These are phyloP conservation scores for Eupithecia dodoneata DNA, from an alignment of 2,888 invertebrate species.

Conservation along the genomic window DNA sequence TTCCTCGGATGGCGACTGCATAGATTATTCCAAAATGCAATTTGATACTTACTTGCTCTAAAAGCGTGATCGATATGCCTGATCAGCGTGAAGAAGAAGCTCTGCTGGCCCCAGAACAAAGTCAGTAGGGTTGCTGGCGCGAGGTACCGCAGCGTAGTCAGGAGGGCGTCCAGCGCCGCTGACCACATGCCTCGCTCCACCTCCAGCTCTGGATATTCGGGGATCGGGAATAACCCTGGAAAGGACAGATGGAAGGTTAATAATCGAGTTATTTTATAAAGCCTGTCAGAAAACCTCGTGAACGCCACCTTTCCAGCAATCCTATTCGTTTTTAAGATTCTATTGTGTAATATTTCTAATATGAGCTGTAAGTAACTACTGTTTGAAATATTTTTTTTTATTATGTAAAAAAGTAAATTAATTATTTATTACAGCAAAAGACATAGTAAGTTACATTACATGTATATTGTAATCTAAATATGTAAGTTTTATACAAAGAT, in stretches of 20 bases:
- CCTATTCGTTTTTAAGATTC: too few relatives aligned
- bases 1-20: background rate
- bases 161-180: slow-evolving; percentile 70
- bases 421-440: too few relatives aligned
- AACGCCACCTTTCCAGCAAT: too few relatives aligned
- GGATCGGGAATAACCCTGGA: slow-evolving; percentile 79
- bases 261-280: background rate
- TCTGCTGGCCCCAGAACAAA: slow-evolving; percentile 82
- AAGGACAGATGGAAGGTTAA: background rate
- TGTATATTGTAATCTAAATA: too few relatives aligned
- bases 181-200: slow-evolving; percentile 79
- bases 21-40: background rate
- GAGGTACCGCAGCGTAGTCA: slow-evolving; percentile 82
- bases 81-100: slow-evolving; percentile 79
- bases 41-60: slow-evolving; percentile 76
- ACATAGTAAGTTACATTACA: too few relatives aligned
- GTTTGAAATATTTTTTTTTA: too few relatives aligned
- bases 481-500: too few relatives aligned
- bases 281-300: background rate
- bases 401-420: too few relatives aligned
- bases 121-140: slow-evolving; percentile 84
- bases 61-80: slow-evolving; percentile 82
- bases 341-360: too few relatives aligned
- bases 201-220: slow-evolving; percentile 77
- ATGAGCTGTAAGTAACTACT: too few relatives aligned